Evolutionary conservation across 2,113 vertebrate species (phyloP).

Genomic region (Passer domesticus): DNA sequence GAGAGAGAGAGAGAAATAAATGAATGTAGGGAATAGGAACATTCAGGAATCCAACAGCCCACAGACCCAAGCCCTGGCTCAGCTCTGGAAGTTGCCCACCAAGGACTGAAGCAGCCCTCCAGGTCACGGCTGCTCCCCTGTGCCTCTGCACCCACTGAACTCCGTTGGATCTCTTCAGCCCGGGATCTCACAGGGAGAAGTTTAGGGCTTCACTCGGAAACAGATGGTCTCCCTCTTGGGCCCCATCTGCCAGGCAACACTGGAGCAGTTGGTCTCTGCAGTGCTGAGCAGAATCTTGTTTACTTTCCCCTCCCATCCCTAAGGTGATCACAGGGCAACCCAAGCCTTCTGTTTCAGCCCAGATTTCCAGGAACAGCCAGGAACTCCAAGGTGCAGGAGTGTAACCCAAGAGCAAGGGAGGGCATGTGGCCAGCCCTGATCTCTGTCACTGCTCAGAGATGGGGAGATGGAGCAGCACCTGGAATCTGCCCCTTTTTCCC

Average conservation of each 20-base stretch:
- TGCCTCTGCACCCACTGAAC: neutral
- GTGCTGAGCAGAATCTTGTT: constrained; percentile 43
- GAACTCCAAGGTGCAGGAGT: neutral
- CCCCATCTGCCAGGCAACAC: constrained; percentile 58
- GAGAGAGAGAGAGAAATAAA: neutral
- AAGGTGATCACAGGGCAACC: neutral
- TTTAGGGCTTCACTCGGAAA: neutral
- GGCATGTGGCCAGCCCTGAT: neutral
- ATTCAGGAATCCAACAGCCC: neutral
- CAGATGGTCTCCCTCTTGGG: constrained; percentile 57
- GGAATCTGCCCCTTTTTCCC: neutral
- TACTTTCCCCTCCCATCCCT: constrained; percentile 22
- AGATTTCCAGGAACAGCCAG: neutral
- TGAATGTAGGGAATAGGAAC: neutral
- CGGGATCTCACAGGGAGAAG: neutral
- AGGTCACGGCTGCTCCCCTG: neutral
- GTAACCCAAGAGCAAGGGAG: neutral
- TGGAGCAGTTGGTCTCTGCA: constrained; percentile 32
- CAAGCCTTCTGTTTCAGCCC: neutral
- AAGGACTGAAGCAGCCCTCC: neutral
- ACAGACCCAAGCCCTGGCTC: neutral
- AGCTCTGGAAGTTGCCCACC: neutral
- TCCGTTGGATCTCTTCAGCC: neutral
- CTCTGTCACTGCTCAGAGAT: neutral
- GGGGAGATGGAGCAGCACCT: neutral